A percentile compares a stretch with the other conserved stretches of the same genome.
Conservation (phyloP, 2,797 vertebrate species). For the Sarcoramphus papa region DNA sequence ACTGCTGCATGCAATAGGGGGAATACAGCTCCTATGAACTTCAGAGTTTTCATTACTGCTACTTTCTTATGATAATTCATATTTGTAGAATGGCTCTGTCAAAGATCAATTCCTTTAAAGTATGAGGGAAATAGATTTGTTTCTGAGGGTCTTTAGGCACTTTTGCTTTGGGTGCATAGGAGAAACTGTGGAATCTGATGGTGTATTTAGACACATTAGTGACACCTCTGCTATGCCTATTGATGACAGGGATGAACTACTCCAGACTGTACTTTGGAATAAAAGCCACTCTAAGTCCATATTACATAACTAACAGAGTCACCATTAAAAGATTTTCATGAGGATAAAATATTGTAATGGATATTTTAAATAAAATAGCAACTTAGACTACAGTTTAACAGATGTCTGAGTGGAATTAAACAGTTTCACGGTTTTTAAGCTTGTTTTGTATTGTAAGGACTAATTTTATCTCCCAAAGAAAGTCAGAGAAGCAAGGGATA, state of each 20-base stretch:
- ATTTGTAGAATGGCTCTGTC: neutral
- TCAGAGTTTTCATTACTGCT: neutral
- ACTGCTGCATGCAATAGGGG: neutral
- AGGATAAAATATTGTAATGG: neutral
- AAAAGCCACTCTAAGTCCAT: neutral
- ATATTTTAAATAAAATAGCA: neutral
- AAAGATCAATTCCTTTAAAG: neutral
- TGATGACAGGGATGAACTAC: neutral
- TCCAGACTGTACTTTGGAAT: neutral
- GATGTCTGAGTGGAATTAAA: neutral
- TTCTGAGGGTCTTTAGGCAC: neutral
- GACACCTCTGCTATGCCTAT: neutral
- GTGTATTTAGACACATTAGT: neutral
- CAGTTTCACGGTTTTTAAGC: neutral
- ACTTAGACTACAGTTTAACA: neutral
- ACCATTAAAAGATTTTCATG: neutral
- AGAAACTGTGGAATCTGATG: neutral
- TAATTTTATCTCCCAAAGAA: neutral
- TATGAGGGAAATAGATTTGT: neutral
- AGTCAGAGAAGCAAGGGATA: neutral
- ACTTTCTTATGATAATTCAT: neutral
- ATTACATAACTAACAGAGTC: neutral
- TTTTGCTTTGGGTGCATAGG: neutral
- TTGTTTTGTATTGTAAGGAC: neutral
- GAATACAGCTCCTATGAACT: neutral